Evolutionary conservation across 2,797 vertebrate genomes (phyloP).

Genomic region (Enteromius viviparus): DNA sequence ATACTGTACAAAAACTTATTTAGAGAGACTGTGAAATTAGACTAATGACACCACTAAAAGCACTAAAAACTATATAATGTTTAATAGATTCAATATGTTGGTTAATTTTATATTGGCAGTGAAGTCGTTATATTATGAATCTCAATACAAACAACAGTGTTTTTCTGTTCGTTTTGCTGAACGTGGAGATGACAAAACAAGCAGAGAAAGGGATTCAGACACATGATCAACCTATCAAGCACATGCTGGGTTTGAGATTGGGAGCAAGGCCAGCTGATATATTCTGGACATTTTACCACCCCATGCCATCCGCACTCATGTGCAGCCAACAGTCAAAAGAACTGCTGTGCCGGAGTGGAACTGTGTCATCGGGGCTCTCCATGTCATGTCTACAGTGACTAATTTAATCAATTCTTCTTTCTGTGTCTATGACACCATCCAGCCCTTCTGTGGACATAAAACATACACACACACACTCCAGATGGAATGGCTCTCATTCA

Average conservation of each 20-base stretch:
- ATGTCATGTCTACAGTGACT: conserved; percentile 20
- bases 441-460: neutral
- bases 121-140: neutral
- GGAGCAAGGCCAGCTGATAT: conserved; percentile 32
- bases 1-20: neutral
- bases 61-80: neutral
- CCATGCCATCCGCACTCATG: conserved; percentile 19
- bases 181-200: conserved; percentile 24
- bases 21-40: neutral
- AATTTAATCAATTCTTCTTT: conserved; percentile 48
- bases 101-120: neutral
- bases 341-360: conserved; percentile 26
- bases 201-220: conserved; percentile 29
- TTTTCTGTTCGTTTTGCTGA: conserved; percentile 10
- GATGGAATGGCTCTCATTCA: neutral
- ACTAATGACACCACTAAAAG: neutral
- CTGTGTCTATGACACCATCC: conserved; percentile 19
- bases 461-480: neutral
- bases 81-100: neutral
- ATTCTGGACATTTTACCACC: conserved; percentile 33
- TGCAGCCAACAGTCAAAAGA: conserved; percentile 30
- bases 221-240: conserved; percentile 23
- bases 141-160: neutral
- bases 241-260: conserved; percentile 31
- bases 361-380: conserved; percentile 22